phyloP scores from a whole-genome alignment of 30 jellyfish, hydroid and myxozoan species.

The Turritopsis dohrnii region DNA sequence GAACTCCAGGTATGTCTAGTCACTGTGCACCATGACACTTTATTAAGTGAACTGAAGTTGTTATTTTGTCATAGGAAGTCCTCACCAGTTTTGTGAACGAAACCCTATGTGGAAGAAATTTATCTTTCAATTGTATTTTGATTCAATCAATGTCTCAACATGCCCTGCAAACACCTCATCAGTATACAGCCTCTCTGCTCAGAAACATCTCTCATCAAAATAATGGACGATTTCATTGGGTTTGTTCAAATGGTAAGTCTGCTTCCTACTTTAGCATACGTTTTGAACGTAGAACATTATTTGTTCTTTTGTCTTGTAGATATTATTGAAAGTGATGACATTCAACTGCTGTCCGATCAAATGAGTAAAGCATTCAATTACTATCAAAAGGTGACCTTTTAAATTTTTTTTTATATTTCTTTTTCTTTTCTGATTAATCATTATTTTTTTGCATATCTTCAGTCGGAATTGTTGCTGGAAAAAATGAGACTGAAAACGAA shows the following conservation, averaged over 20 bases:
- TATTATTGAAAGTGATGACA: slow-evolving; percentile 65
- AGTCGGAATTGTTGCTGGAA: slow-evolving; percentile 58
- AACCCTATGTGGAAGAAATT: slow-evolving; percentile 56
- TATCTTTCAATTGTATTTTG: slow-evolving; percentile 53
- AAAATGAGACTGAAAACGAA: neutral
- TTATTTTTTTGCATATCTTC: neutral
- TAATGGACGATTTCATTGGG: slow-evolving; percentile 80
- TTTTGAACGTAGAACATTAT: neutral
- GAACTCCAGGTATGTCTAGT: slow-evolving; percentile 48
- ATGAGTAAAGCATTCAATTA: slow-evolving; percentile 61
- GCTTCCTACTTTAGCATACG: neutral
- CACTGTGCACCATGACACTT: neutral
- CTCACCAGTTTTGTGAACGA: slow-evolving; percentile 53
- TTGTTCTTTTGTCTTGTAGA: slow-evolving; percentile 29
- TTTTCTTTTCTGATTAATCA: neutral
- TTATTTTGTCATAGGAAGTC: slow-evolving; percentile 38
- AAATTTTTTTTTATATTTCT: neutral
- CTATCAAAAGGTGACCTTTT: slow-evolving; percentile 40
- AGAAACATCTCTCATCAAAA: slow-evolving; percentile 46
- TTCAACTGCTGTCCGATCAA: slow-evolving; percentile 39
- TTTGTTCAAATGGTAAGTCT: slow-evolving; percentile 42
- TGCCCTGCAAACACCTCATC: slow-evolving; percentile 52
- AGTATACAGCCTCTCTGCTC: slow-evolving; percentile 40
- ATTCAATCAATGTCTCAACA: slow-evolving; percentile 43
- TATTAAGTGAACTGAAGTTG: neutral